Evolutionary conservation across 2,888 invertebrate species (phyloP).

Genomic region (Tetrapedia diversipes): DNA sequence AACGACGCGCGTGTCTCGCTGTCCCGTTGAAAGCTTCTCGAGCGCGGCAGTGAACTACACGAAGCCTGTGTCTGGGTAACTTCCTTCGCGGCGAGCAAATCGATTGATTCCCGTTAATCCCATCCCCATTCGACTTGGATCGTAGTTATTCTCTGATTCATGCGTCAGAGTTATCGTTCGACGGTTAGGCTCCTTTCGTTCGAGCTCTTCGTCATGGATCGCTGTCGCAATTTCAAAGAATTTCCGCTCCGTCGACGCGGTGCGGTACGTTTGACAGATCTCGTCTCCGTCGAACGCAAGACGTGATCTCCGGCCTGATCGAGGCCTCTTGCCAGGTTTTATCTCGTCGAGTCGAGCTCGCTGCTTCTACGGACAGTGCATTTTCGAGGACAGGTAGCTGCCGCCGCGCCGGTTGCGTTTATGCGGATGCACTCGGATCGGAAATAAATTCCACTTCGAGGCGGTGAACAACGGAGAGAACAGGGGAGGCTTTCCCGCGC

Average conservation of each 20-base stretch:
- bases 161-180: too few species aligned
- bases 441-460: constrained; percentile 42
- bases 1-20: neutral
- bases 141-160: neutral
- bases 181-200: too few species aligned
- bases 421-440: constrained; percentile 18
- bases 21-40: neutral
- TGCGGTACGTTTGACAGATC: neutral
- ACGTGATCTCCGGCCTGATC: neutral
- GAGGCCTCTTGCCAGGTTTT: neutral
- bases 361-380: constrained; percentile 3
- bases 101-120: too few species aligned
- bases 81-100: too few species aligned
- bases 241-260: too few species aligned
- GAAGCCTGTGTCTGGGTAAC: too few species aligned
- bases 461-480: neutral
- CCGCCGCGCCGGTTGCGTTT: constrained; percentile 1
- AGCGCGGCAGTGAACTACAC: neutral
- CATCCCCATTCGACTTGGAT: neutral
- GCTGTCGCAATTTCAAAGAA: neutral
- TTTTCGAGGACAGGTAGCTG: constrained; percentile 12
- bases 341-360: constrained; percentile 1
- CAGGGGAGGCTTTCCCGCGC: constrained; percentile 17
- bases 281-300: neutral
- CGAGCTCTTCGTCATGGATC: too few species aligned